Evolutionary conservation across 1,140 invertebrate genomes (phyloP), one percentile per base, ranked within the genome.

Genomic region (Drosophila tsacasi): DNA sequence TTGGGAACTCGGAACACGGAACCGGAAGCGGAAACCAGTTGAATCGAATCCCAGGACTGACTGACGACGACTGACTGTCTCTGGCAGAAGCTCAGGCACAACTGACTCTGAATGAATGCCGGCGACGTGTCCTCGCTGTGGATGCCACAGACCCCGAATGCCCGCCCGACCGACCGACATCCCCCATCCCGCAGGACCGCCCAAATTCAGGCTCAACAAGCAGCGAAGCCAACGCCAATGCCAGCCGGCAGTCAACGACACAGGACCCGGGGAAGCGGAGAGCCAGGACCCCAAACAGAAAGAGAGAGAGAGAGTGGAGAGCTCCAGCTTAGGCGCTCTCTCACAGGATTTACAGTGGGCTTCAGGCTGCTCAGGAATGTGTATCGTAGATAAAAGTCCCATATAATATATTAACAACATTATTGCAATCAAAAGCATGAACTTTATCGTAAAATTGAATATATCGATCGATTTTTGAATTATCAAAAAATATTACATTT

Each of bases 11-110:
- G 74, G 35, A 39, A 39, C 64, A 76, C 61, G 72, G 64, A 44
- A 78, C 57, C 64, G 63, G 55, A 77, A 78, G 42, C 49, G 57
- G 65, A 58, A 61, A 61, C 64, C 42, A 73, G 71, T 55, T 73
- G 37, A 37, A 66, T 40, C 55, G 55, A 58, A 58, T 58, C 21
- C 32, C 55, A 58, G 23, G 17, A 75, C 72, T 74, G 49, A 67
- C 63, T 67, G 62, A 52, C 57, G 46, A 47, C 35, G 49, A 81
- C 60, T 82, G 80, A 77, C 81, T 84, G 84, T 79, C 79, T 83
- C 83, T 86, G 83, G 80, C 81, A 67, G 69, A 81, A 79, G 78
- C 81, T 84, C 85, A 81, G 76, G 76, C 85, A 90, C 84, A 81
- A 89, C 84, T 86, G 74, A 85, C 78, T 66, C 21, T 66, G 63